Evolutionary conservation across 2,113 vertebrate genomes (phyloP), one percentile per base, ranked within the genome.

Genomic region (Cheilinus undulatus): DNA sequence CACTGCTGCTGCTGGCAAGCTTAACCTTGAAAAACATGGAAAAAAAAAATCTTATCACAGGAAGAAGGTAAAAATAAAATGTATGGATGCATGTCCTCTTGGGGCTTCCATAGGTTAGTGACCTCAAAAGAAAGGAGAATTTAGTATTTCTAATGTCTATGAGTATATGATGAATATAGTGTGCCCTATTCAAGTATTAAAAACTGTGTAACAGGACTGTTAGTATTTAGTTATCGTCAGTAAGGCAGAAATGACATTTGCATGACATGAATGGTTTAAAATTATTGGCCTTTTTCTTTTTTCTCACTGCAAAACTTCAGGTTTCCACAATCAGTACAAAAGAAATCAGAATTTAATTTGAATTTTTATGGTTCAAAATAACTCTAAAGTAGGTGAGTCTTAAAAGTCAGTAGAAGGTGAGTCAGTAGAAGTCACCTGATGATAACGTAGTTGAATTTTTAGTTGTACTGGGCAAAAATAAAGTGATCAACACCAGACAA

Each of bases 401-500:
- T n/a, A n/a, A n/a, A n/a, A n/a, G n/a, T n/a, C n/a, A n/a, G n/a
- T n/a, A n/a, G n/a, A n/a, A n/a, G n/a, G n/a, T n/a, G n/a, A n/a
- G n/a, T 53, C 17, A 48, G 64, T 61, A 30, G 2, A 30, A 45
- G 26, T 56, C 68, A 26, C 49, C 74, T 4, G 62, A 30, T 45
- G 34, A 34, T 49, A 23, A 59, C 19, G 14, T 17, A 30, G 23
- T 52, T 53, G 2, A 28, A 43, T 50, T 17, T 71, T 53, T 59
- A 57, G 88, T 90, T 82, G 91, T 80, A 83, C 83, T 71, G 87
- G 87, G 88, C 89, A 80, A 76, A 89, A 83, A 89, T 88, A 91
- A 86, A 88, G 83, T 88, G 92, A 87, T 86, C 1, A 87, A 91
- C 92, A 90, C 89, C 88, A 89, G 79, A 92, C 86, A 74, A 93